Evolutionary conservation across 2,797 vertebrate genomes (phyloP).

Genomic region (Acipenser ruthenus): DNA sequence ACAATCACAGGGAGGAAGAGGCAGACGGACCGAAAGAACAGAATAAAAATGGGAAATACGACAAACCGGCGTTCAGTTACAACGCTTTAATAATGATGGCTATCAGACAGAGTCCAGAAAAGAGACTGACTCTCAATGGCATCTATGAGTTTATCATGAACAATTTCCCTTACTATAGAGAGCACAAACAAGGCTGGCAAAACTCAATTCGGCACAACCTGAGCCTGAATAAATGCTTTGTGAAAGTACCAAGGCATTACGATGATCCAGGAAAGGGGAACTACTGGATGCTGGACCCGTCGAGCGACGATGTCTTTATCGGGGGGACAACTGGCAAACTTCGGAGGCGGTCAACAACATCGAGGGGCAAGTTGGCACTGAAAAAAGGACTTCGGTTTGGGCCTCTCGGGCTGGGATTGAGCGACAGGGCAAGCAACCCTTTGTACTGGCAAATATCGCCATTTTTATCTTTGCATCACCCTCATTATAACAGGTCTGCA

Average conservation of each 20-base stretch:
- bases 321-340: constrained; percentile 69
- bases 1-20: constrained; percentile 28
- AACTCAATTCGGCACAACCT: constrained; percentile 73
- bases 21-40: constrained; percentile 34
- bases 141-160: constrained; percentile 74
- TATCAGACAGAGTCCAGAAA: constrained; percentile 66
- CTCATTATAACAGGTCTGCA: constrained; percentile 31
- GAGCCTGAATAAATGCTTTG: constrained; percentile 72
- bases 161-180: constrained; percentile 71
- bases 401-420: constrained; percentile 45
- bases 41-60: constrained; percentile 53
- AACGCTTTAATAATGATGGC: constrained; percentile 77
- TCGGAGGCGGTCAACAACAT: constrained; percentile 63
- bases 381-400: constrained; percentile 64
- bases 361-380: constrained; percentile 60
- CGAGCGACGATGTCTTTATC: constrained; percentile 69
- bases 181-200: constrained; percentile 72
- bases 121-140: constrained; percentile 67
- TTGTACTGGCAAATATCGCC: constrained; percentile 37
- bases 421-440: constrained; percentile 31
- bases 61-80: constrained; percentile 72
- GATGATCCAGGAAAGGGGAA: constrained; percentile 71
- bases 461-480: constrained; percentile 31
- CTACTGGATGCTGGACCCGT: constrained; percentile 74
- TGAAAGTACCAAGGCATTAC: constrained; percentile 70